These are phyloP conservation scores for Pardalotus punctatus DNA, from an alignment of 2,113 vertebrate species.

Conservation along the genomic window DNA sequence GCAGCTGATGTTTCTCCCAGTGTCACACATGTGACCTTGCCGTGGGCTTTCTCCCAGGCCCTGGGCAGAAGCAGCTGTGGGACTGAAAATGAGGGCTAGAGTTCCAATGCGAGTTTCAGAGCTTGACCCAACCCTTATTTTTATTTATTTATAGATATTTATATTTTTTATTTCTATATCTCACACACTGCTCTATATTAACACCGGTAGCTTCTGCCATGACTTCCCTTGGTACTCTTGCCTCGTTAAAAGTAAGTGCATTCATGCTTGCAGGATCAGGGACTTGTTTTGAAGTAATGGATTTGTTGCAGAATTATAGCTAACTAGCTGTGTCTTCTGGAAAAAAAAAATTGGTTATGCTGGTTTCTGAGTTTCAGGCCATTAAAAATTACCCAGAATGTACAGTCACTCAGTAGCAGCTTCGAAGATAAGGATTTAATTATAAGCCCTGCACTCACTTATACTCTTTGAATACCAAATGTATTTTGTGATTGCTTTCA, in stretches of 20 bases:
- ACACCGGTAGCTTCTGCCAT: background rate
- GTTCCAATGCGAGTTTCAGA: background rate
- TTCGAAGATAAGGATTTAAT: slow-evolving; percentile 67
- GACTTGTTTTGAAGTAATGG: slow-evolving; percentile 54
- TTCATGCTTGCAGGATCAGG: slow-evolving; percentile 6
- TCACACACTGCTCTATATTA: background rate
- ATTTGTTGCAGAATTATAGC: slow-evolving; percentile 59
- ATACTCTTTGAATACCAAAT: slow-evolving; percentile 67
- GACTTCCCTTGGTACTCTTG: background rate
- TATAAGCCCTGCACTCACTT: slow-evolving; percentile 62
- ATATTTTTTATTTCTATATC: background rate
- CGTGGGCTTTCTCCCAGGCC: background rate
- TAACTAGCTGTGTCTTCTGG: slow-evolving; percentile 56
- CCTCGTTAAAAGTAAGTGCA: background rate
- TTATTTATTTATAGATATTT: background rate
- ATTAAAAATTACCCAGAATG: slow-evolving; percentile 67
- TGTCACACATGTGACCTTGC: background rate
- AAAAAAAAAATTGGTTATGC: slow-evolving; percentile 33
- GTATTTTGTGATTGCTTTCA: slow-evolving; percentile 66
- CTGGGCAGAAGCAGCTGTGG: background rate
- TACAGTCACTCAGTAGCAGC: slow-evolving; percentile 59
- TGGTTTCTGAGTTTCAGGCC: slow-evolving; percentile 59
- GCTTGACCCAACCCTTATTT: background rate
- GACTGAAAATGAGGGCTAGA: background rate
- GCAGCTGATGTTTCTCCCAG: background rate